Conservation (phyloP, 2,888 invertebrate genomes). For the Pyrrhia umbra region DNA sequence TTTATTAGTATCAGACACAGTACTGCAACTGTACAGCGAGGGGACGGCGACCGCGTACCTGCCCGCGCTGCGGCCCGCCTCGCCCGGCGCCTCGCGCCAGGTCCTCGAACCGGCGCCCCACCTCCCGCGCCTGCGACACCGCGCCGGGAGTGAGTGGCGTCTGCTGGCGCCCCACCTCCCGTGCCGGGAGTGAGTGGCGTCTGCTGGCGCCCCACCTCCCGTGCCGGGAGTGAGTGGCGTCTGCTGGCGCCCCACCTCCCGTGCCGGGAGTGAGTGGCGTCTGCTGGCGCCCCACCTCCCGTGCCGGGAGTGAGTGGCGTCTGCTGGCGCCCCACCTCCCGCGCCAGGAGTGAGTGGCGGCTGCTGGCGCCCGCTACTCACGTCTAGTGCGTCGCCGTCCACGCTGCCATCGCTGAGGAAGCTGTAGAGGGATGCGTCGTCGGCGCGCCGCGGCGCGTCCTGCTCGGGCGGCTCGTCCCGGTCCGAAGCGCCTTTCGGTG, state of each 20-base stretch:
- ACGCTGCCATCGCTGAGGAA: constrained; percentile 75
- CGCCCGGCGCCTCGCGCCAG: constrained; percentile 20
- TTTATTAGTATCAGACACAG: not conserved
- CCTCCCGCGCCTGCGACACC: constrained; percentile 41
- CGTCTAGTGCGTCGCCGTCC: constrained; percentile 64
- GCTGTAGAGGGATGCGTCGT: constrained; percentile 47
- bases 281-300: constrained; percentile 54
- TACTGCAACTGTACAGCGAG: not conserved
- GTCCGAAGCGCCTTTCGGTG: constrained; percentile 2
- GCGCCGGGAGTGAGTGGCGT: too few species aligned
- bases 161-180: not conserved
- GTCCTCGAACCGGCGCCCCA: constrained; percentile 50
- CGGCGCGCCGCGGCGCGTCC: constrained; percentile 50
- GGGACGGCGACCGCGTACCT: not conserved
- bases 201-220: constrained; percentile 62
- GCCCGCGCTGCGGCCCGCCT: constrained; percentile 1
- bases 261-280: too few species aligned
- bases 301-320: not conserved
- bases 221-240: constrained; percentile 1
- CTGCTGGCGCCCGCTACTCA: constrained; percentile 47
- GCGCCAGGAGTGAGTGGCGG: too few species aligned
- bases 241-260: not conserved
- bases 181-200: not conserved
- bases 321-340: not conserved
- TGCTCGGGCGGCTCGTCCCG: constrained; percentile 39